These are phyloP conservation scores for Dipodomys stephensi DNA, from an alignment of 2,113 vertebrate genomes.

Conservation along the genomic window DNA sequence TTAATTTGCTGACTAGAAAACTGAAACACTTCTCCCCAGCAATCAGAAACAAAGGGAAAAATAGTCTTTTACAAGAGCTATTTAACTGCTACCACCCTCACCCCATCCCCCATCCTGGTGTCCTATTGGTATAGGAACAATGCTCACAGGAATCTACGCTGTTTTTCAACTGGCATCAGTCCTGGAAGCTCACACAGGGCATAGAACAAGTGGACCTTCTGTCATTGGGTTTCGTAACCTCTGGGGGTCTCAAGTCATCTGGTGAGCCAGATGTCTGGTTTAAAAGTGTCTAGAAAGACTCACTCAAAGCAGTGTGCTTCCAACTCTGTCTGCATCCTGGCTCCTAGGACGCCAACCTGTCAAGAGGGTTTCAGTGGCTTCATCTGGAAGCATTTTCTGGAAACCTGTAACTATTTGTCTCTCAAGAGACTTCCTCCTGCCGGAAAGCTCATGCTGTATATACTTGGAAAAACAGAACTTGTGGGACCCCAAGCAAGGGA, in stretches of 20 bases:
- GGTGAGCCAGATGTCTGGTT: background rate
- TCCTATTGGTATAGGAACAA: background rate
- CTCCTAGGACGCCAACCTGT: background rate
- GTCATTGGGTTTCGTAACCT: background rate
- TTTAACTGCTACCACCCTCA: background rate
- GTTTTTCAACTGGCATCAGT: background rate
- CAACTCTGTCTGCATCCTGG: background rate
- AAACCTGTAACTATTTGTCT: slow-evolving; percentile 61
- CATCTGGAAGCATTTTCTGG: slow-evolving; percentile 67
- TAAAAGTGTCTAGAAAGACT: background rate
- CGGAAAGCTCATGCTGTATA: background rate
- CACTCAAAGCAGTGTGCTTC: background rate
- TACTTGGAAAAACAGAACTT: background rate
- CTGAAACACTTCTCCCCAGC: slow-evolving; percentile 46
- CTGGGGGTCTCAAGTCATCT: background rate
- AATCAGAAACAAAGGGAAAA: slow-evolving; percentile 74
- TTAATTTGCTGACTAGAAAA: slow-evolving; percentile 69
- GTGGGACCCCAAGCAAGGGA: background rate
- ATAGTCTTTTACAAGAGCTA: slow-evolving; percentile 30
- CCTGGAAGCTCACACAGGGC: background rate
- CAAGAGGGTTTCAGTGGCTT: slow-evolving; percentile 26
- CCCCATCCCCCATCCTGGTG: background rate
- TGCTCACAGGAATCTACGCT: slow-evolving; percentile 6
- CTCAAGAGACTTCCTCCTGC: background rate
- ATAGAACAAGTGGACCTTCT: background rate